Percentiles rank a stretch among this genome's conserved stretches.
Conservation (phyloP, 2,113 vertebrate species). For the Xerus inauris region DNA sequence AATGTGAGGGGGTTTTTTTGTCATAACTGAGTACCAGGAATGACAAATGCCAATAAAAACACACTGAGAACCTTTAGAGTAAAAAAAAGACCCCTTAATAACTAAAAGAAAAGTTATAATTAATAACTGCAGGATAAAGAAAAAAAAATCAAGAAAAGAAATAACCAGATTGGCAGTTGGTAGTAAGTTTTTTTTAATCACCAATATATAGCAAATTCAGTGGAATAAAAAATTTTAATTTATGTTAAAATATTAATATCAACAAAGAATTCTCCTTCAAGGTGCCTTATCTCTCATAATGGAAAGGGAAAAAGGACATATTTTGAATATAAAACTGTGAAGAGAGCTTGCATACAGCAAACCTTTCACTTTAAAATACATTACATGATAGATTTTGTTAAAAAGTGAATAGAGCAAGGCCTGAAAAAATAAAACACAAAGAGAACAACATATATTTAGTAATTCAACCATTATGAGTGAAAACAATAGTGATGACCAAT, state of each 20-base stretch:
- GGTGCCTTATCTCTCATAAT: accelerated
- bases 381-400: not conserved
- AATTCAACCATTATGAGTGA: not conserved
- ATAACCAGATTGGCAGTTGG: not conserved
- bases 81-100: not conserved
- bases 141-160: not conserved
- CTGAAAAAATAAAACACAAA: too few species aligned
- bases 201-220: too few species aligned
- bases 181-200: too few species aligned
- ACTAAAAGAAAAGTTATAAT: not conserved
- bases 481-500: not conserved
- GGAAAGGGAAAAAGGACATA: not conserved
- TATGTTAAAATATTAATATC: not conserved
- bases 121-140: not conserved
- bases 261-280: not conserved
- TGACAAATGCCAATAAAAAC: not conserved
- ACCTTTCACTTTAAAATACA: not conserved
- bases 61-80: not conserved
- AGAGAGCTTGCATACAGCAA: not conserved
- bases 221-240: not conserved
- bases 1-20: not conserved
- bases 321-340: not conserved
- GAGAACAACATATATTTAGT: not conserved
- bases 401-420: not conserved
- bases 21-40: not conserved